Evolutionary conservation across 1,140 invertebrate species (phyloP).

Genomic region (Sinella curviseta): DNA sequence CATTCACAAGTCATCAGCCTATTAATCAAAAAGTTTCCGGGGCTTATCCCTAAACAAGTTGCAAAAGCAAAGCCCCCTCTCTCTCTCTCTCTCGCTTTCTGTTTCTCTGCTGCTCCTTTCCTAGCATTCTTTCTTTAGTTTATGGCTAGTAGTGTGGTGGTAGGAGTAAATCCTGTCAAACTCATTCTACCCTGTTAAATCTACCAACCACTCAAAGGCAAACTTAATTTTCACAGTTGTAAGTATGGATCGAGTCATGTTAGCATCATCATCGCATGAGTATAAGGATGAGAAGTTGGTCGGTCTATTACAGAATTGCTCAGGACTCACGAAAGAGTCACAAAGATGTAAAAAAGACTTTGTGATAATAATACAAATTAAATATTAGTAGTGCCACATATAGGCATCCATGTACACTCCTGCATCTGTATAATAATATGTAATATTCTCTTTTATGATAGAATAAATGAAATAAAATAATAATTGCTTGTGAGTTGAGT

Average conservation of each 20-base stretch:
- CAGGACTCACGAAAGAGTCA: too few species aligned
- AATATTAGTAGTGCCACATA: too few species aligned
- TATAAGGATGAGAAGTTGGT: neutral
- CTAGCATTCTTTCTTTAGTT: too few species aligned
- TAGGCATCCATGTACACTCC: too few species aligned
- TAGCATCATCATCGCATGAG: neutral
- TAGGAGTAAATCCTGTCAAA: slow-evolving; percentile 48
- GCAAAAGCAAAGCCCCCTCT: neutral
- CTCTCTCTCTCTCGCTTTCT: neutral
- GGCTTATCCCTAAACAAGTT: slow-evolving; percentile 23
- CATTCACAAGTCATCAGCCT: slow-evolving; percentile 51
- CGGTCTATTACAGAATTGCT: too few species aligned
- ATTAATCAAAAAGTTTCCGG: slow-evolving; percentile 50
- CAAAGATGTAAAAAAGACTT: too few species aligned
- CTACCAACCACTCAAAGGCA: neutral
- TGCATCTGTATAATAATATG: too few species aligned
- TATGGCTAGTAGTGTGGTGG: neutral
- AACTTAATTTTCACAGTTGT: slow-evolving; percentile 11
- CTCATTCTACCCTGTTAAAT: slow-evolving; percentile 43
- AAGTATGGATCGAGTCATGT: neutral
- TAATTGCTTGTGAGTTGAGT: too few species aligned
- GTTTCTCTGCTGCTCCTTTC: too few species aligned
- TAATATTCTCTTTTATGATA: too few species aligned
- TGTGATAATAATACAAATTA: too few species aligned
- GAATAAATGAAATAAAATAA: too few species aligned